Percentiles rank a stretch among this genome's conserved stretches.
Evolutionary conservation across 2,888 invertebrate genomes (phyloP).

Genomic region (Orthosia cruda): DNA sequence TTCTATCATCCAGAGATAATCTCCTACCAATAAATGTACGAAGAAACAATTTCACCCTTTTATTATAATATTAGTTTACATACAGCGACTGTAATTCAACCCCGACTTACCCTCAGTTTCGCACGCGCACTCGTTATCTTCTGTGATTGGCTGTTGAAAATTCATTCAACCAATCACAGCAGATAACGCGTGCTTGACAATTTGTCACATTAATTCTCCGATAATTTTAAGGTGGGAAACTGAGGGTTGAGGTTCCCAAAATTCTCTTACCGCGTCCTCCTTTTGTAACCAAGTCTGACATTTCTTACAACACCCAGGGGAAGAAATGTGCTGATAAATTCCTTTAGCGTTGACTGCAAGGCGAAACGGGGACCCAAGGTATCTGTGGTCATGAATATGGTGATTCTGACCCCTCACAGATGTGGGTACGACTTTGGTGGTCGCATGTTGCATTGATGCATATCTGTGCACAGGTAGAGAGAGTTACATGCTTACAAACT

Average conservation of each 20-base stretch:
- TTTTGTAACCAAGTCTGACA: conserved; percentile 10
- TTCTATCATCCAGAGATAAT: no score
- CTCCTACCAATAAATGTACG: no score
- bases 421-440: conserved; percentile 8
- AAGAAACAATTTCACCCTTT: no score
- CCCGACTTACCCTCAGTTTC: no score
- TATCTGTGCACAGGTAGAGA: not conserved
- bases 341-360: conserved; percentile 12
- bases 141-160: no score
- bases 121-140: no score
- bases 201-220: no score
- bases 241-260: not conserved
- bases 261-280: not conserved
- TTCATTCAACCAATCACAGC: no score
- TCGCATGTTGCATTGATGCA: conserved; percentile 31
- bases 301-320: not conserved
- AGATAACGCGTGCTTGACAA: no score
- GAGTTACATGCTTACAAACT: not conserved
- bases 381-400: conserved; percentile 46
- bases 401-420: conserved; percentile 48
- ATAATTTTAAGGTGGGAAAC: no score
- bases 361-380: conserved; percentile 20
- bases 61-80: not conserved
- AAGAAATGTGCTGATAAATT: conserved; percentile 32
- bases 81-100: not conserved